Percentiles rank a stretch among this genome's conserved stretches.
Conservation (phyloP, 1,140 invertebrate species). For the Drosophila nikananu region DNA sequence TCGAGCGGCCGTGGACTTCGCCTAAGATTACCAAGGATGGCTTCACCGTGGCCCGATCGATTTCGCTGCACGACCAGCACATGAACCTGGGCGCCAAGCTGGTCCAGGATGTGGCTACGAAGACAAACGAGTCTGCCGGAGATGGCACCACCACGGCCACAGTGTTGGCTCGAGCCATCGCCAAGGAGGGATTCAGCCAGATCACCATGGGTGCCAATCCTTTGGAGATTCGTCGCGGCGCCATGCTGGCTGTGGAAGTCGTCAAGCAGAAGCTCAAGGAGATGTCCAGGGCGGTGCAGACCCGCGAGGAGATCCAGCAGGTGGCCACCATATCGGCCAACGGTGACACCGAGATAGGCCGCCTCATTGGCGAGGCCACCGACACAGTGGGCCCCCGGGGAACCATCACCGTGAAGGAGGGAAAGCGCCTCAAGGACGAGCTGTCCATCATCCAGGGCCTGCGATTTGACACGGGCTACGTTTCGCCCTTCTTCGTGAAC, state of each 20-base stretch:
- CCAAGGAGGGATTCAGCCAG: constrained; percentile 99
- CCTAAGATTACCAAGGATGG: constrained; percentile 99
- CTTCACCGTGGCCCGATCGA: constrained; percentile 98
- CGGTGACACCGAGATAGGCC: constrained; percentile 96
- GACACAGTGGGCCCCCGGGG: constrained; percentile 98
- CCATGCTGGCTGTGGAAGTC: constrained; percentile 97
- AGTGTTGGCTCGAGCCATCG: constrained; percentile 97
- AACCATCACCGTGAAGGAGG: constrained; percentile 99
- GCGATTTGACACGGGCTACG: constrained; percentile 99
- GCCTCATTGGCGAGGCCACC: constrained; percentile 98
- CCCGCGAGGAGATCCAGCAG: constrained; percentile 99
- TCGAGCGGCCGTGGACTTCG: constrained; percentile 99
- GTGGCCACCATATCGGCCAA: constrained; percentile 99
- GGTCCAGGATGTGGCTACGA: constrained; percentile 99
- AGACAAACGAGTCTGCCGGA: constrained; percentile 99
- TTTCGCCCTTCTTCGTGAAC: constrained; percentile 99
- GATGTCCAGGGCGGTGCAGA: constrained; percentile 97
- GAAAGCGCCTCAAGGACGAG: constrained; percentile 98
- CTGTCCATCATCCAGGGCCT: constrained; percentile 99
- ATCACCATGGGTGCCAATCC: constrained; percentile 99
- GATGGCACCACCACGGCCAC: constrained; percentile 99
- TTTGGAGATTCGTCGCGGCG: constrained; percentile 97
- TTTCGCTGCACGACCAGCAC: constrained; percentile 99
- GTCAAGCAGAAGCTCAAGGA: constrained; percentile 94
- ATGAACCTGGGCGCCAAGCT: constrained; percentile 99